Conservation (phyloP, 1,140 invertebrate genomes). For the Pomacea maculata region DNA sequence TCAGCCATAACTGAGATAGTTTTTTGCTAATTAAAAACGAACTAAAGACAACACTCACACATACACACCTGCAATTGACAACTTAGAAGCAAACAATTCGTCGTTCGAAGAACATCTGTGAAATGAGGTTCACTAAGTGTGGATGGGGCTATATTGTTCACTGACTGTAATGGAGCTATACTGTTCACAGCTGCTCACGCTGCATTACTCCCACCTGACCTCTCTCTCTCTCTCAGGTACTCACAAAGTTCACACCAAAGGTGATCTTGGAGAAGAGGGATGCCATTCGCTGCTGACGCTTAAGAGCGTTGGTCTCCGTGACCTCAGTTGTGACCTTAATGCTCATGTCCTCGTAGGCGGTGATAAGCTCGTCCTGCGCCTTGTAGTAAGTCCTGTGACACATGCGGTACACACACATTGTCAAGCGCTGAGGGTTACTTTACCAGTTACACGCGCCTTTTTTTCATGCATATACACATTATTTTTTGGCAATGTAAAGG, state of each 20-base stretch:
- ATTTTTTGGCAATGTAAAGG: too few relatives aligned
- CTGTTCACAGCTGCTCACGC: too few relatives aligned
- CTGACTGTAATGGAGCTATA: too few relatives aligned
- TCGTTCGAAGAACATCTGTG: background rate
- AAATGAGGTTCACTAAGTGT: background rate
- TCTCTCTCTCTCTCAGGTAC: conserved; percentile 5
- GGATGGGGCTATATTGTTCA: background rate
- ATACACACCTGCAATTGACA: background rate
- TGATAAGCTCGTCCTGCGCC: conserved; percentile 46
- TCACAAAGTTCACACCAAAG: conserved; percentile 16
- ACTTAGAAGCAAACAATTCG: background rate
- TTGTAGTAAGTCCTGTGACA: conserved; percentile 47
- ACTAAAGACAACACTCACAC: background rate
- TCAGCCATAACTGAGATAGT: background rate
- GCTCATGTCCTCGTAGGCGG: conserved; percentile 40
- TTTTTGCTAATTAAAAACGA: background rate
- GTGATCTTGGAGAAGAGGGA: conserved; percentile 11
- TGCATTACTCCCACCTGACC: background rate
- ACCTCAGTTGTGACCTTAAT: conserved; percentile 1
- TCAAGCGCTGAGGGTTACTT: too few relatives aligned
- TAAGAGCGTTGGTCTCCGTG: background rate
- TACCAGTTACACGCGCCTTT: too few relatives aligned
- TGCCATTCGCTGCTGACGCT: conserved; percentile 10
- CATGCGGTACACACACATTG: too few relatives aligned
- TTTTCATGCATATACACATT: too few relatives aligned